Conservation (phyloP, 2,113 vertebrate species). For the Ctenomys sociabilis region DNA sequence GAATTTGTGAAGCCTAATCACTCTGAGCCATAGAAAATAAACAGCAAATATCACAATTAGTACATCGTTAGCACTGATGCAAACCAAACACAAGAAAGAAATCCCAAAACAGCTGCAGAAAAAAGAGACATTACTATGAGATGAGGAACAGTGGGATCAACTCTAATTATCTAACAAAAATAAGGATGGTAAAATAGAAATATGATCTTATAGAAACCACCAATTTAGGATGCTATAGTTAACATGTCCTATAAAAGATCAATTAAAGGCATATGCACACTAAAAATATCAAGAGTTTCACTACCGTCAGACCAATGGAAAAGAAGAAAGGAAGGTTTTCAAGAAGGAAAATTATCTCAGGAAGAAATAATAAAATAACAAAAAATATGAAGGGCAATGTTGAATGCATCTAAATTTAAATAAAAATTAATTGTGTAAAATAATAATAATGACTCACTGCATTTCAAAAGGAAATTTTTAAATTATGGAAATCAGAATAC, state of each 20-base stretch:
- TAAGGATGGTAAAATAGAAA: not conserved
- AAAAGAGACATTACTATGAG: not conserved
- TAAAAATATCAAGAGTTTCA: not conserved
- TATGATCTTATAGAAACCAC: not conserved
- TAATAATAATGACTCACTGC: not conserved
- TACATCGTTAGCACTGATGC: not conserved
- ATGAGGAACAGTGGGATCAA: not conserved
- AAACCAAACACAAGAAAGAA: not conserved
- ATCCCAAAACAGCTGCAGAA: not conserved
- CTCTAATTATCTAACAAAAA: not conserved
- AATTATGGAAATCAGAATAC: not conserved
- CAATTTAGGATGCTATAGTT: not conserved
- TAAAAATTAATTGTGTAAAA: not conserved
- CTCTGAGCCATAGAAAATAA: not conserved
- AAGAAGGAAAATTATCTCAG: not conserved
- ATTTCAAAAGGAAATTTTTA: not conserved
- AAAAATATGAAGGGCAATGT: not conserved
- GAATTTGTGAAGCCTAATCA: not conserved
- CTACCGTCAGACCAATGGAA: not conserved
- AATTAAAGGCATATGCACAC: not conserved
- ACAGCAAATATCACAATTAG: not conserved
- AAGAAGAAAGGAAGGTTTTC: not conserved
- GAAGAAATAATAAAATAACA: not conserved
- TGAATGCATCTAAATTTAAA: not conserved
- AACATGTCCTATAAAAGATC: not conserved